These are phyloP conservation scores for Catharus ustulatus DNA, from an alignment of 2,797 vertebrate genomes.

Conservation along the genomic window DNA sequence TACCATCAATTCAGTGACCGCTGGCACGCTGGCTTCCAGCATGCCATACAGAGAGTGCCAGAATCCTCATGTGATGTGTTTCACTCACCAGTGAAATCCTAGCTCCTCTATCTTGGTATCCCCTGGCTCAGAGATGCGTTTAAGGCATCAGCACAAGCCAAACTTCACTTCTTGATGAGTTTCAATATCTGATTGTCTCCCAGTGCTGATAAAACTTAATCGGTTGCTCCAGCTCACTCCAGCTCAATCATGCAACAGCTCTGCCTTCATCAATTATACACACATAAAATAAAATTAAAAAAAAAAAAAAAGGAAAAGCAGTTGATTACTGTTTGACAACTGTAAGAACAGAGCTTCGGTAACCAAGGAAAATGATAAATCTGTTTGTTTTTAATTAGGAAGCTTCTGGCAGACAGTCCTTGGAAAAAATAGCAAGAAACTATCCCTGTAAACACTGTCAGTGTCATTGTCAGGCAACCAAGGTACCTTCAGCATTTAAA, in stretches of 20 bases:
- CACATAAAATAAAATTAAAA: neutral
- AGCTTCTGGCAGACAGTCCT: conserved; percentile 41
- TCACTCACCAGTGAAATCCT: conserved; percentile 82
- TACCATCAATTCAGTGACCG: conserved; percentile 58
- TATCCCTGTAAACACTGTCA: conserved; percentile 31
- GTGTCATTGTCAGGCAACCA: neutral
- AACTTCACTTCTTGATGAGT: conserved; percentile 12
- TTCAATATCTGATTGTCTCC: neutral
- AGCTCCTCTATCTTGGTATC: conserved; percentile 69
- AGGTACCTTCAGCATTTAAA: conserved; percentile 53
- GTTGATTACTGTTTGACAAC: neutral
- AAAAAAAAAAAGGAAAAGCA: neutral
- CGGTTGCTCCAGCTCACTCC: neutral
- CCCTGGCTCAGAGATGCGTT: conserved; percentile 28
- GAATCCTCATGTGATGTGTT: conserved; percentile 83
- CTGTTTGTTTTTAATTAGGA: conserved; percentile 77
- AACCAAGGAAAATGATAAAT: conserved; percentile 18
- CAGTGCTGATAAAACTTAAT: neutral
- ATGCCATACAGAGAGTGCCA: conserved; percentile 77
- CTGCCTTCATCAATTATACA: neutral
- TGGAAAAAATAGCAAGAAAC: conserved; percentile 10
- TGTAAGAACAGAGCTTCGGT: neutral
- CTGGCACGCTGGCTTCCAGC: conserved; percentile 72
- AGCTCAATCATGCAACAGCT: neutral
- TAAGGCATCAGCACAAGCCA: neutral